phyloP scores from a whole-genome alignment of 2,888 invertebrate species.

The Drosophila atroscutellata region DNA sequence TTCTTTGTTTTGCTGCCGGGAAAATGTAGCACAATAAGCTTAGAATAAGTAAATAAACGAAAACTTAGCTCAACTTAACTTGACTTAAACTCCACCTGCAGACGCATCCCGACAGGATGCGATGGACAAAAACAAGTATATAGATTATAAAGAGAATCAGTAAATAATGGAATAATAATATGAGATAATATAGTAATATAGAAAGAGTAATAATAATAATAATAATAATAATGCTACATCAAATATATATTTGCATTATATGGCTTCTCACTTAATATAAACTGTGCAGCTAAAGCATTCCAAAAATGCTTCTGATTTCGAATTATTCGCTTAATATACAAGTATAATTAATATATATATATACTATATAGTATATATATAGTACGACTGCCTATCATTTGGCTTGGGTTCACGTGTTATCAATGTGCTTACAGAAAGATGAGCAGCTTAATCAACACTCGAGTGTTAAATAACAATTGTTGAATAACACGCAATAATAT shows the following conservation, averaged over 20 bases:
- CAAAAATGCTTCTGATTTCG: background rate
- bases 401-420: slow-evolving; percentile 32
- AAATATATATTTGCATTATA: background rate
- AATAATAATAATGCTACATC: background rate
- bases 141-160: background rate
- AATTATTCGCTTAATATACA: background rate
- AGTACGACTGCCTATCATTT: background rate
- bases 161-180: background rate
- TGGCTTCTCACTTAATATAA: no score
- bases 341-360: background rate
- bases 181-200: background rate
- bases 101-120: background rate
- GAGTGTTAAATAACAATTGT: background rate
- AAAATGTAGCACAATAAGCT: background rate
- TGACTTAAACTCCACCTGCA: background rate
- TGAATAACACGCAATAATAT: background rate
- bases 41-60: background rate
- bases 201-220: background rate
- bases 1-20: background rate
- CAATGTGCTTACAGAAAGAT: slow-evolving; percentile 5
- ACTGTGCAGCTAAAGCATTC: background rate
- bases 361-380: background rate
- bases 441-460: background rate
- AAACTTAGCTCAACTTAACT: background rate
- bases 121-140: background rate